phyloP scores from a whole-genome alignment of 2,113 vertebrate genomes.

The Turdus rufiventris region DNA sequence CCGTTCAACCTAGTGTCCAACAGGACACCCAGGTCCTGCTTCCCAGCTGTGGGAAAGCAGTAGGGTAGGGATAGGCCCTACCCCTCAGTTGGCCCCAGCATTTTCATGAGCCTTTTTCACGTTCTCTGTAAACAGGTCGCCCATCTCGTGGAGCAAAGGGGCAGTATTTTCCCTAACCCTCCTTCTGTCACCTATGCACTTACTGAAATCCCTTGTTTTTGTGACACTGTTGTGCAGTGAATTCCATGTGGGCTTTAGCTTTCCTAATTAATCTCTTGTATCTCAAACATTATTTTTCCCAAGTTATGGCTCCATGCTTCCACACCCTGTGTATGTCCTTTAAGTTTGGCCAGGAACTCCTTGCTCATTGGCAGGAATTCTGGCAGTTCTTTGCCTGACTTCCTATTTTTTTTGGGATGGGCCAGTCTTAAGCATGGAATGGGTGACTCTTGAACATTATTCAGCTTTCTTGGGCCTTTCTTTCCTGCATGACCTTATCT shows the following conservation, averaged over 20 bases:
- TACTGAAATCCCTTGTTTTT: background rate
- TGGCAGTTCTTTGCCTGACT: background rate
- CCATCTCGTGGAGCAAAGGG: background rate
- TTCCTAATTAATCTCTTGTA: background rate
- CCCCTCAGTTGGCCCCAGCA: background rate
- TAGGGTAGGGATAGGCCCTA: background rate
- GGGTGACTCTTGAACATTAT: background rate
- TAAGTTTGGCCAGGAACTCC: background rate
- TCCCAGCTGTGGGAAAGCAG: background rate
- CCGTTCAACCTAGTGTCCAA: background rate
- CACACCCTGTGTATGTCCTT: background rate
- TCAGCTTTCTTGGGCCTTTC: background rate
- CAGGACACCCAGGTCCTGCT: background rate
- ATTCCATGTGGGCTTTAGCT: background rate
- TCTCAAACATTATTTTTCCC: background rate
- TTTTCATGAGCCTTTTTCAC: background rate
- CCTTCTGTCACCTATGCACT: background rate
- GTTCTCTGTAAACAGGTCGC: background rate
- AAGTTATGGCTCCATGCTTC: rapidly evolving
- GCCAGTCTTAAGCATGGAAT: background rate
- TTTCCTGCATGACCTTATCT: background rate
- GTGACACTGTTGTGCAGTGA: background rate
- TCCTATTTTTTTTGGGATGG: background rate
- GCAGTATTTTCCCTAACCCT: rapidly evolving
- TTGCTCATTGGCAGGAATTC: background rate